Percentiles rank a stretch among this genome's conserved stretches.
Evolutionary conservation across 1,140 invertebrate genomes (phyloP).

Genomic region (Goniozus legneri): DNA sequence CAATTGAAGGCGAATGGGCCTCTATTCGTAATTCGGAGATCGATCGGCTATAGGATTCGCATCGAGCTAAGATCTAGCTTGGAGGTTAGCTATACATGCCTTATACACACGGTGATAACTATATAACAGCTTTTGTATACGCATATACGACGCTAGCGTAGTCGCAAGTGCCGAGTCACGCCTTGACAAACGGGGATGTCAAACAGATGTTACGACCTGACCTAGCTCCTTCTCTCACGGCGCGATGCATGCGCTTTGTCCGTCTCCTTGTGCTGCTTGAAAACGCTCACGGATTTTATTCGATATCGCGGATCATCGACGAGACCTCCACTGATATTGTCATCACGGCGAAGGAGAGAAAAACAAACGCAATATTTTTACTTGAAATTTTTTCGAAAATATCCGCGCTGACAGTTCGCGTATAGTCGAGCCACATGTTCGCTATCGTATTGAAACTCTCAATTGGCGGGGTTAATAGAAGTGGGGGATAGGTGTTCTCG

Average conservation of each 20-base stretch:
- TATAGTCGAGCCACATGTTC: too few species aligned
- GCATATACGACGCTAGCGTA: too few species aligned
- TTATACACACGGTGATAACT: not conserved
- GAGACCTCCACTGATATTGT: too few species aligned
- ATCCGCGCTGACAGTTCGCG: too few species aligned
- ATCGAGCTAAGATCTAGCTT: too few species aligned
- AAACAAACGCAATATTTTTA: too few species aligned
- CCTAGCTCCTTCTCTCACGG: conserved; percentile 2
- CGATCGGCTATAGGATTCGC: conserved; percentile 39
- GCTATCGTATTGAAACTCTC: too few species aligned
- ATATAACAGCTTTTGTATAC: conserved; percentile 39
- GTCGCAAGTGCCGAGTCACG: conserved; percentile 55
- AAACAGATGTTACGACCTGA: conserved; percentile 50
- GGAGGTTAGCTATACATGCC: not conserved
- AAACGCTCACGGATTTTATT: too few species aligned
- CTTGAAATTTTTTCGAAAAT: too few species aligned
- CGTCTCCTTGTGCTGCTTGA: conserved; percentile 18
- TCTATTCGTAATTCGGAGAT: conserved; percentile 38
- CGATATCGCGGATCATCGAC: too few species aligned
- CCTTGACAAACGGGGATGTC: conserved; percentile 56
- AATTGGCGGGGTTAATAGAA: too few species aligned
- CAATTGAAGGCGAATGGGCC: conserved; percentile 47
- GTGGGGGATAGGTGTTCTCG: not conserved
- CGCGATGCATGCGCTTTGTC: not conserved
- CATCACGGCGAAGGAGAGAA: too few species aligned